Base-by-base conservation (phyloP, 2,113 vertebrate species). In the Toxotes chatareus region DNA sequence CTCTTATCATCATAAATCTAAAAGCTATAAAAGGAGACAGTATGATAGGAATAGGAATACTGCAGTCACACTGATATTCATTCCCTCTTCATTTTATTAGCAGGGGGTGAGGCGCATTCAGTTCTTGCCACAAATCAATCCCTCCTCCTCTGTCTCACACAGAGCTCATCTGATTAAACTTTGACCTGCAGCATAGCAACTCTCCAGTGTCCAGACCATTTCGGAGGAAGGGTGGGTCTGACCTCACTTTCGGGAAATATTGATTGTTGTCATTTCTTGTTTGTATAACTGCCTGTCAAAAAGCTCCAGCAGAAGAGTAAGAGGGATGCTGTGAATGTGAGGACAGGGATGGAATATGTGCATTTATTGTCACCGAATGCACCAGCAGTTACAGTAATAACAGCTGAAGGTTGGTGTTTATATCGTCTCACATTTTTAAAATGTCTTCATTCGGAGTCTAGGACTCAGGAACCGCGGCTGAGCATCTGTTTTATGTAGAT, bases 221-320 rank as follows among this genome's bases (percentile, higher is more conserved):
- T 46, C 46, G 38, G 57, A 53, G 46, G 59, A 44, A 53, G 10
- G 6, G 5, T 19, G 44, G 14, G 56, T 32, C 38, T 53, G 73
- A 78, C 67, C 67, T 63, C 67, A 32, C 23, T 38, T 21, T 40
- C 67, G 10, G 67, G 67, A 79, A 60, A 55, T 82, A 82, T 82
- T 64, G 84, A 86, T 69, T 56, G 57, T 65, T 61, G 73, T 83
- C 75, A 46, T 17, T 32, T 70, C 53, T 53, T 16, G 44, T 82
- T 86, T 51, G 59, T 61, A 3, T 36, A 23, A 19, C 38, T 67
- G 82, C 21, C 71, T 8, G 51, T 87, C 79, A 82, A 2, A 40
- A 23, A 42, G 23, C 31, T 51, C 4, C 36, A 17, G 60, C 11
- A 21, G 64, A 61, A 7, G 17, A 31, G 51, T 8, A 36, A 19